These are phyloP conservation scores for Acleris holmiana DNA, from an alignment of 2,888 invertebrate genomes.

Conservation along the genomic window DNA sequence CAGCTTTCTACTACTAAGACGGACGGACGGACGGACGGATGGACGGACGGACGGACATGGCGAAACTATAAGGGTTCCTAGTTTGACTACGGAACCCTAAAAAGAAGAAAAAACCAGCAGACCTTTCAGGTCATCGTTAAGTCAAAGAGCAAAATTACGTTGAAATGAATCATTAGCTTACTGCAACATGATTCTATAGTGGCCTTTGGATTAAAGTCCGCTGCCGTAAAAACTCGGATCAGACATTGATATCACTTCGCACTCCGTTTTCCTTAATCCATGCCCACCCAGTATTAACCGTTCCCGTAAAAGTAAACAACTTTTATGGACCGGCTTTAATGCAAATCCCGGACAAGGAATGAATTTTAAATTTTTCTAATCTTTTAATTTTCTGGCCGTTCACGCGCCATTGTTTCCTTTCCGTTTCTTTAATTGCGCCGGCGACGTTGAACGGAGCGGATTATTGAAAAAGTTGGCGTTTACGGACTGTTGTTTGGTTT, in stretches of 20 bases:
- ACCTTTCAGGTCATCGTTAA: too few relatives aligned
- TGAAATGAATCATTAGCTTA: too few relatives aligned
- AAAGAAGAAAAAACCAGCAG: too few relatives aligned
- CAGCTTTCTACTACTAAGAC: too few relatives aligned
- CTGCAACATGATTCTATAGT: too few relatives aligned
- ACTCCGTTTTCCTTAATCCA: neutral
- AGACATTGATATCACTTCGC: neutral
- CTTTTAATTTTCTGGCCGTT: slow-evolving; percentile 37
- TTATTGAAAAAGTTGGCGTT: slow-evolving; percentile 42
- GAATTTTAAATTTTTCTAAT: slow-evolving; percentile 36
- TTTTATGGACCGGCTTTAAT: slow-evolving; percentile 25
- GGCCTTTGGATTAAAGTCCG: too few relatives aligned
- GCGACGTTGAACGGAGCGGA: slow-evolving; percentile 38
- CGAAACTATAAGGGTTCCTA: too few relatives aligned
- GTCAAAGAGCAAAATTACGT: too few relatives aligned
- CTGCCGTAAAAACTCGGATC: neutral
- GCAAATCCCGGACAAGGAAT: slow-evolving; percentile 32
- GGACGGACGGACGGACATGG: too few relatives aligned
- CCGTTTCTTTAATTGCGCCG: slow-evolving; percentile 38
- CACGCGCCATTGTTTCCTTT: slow-evolving; percentile 34
- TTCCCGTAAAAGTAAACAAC: slow-evolving; percentile 31
- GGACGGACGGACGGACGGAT: too few relatives aligned
- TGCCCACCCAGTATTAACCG: too few relatives aligned
- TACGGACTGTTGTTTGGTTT: slow-evolving; percentile 16
- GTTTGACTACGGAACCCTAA: too few relatives aligned